Base-by-base conservation (phyloP, 1,140 invertebrate genomes). In the Reticulitermes speratus region DNA sequence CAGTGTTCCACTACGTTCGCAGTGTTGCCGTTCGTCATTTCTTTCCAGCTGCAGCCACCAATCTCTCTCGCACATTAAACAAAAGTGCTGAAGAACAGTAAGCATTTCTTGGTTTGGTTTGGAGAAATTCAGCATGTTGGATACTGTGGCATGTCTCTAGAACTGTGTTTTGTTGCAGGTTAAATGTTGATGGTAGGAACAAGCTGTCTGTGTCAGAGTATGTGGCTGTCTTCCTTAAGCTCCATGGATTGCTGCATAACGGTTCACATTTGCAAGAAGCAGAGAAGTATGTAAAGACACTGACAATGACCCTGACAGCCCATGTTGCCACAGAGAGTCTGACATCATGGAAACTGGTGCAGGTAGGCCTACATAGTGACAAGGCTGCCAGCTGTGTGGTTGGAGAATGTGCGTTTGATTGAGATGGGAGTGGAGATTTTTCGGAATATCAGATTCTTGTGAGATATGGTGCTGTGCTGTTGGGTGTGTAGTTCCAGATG, bases 1-100 rank as follows among this genome's bases (percentile, higher is more conserved):
- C 96, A 7, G 95, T 97, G 48, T 97, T 96, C 91, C 96, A 96
- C 91, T 97, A 97, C 90, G 94, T 96, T 45, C 93, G 96, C 84
- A 96, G 96, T 86, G 93, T 97, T 85, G 94, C 95, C 45, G 95
- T 97, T 11, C 94, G 95, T 88, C 95, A 96, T 90, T 96, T 96
- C 23, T 97, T 97, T 91, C 95, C 96, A 23, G 96, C 95, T 48
- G 96, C 96, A 48, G 93, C 94, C 9, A 94, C 95, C n/a, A 97
- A 97, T 91, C 90, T 97, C 30, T 92, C 94, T 44, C 92, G 93
- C 88, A 95, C 94, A 25, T 90, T 96, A 89, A 94, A 91, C 82
- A 94, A 91, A 65, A 90, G 83, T 88, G 21, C 89, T 86, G 90
- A 91, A 88, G 90, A 91, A 59, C 87, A 89, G 90, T 90, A 89